These are phyloP conservation scores for Dromiciops gliroides DNA, from an alignment of 2,113 vertebrate genomes.

Conservation along the genomic window DNA sequence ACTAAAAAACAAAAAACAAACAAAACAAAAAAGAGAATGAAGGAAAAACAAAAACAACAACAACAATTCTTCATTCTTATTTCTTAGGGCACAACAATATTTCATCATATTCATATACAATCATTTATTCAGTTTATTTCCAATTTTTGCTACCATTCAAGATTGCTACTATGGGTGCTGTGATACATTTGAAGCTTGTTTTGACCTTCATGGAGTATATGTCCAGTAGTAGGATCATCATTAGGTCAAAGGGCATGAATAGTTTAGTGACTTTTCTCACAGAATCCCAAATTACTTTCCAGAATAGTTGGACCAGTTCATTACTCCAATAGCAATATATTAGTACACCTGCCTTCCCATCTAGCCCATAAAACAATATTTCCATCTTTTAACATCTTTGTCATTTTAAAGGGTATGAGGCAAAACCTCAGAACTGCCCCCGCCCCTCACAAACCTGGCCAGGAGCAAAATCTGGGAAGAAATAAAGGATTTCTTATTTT, in stretches of 20 bases:
- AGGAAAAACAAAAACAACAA: no score
- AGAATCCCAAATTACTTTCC: neutral
- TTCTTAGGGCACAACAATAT: neutral
- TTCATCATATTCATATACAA: neutral
- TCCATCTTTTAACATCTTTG: neutral
- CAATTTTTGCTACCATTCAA: neutral
- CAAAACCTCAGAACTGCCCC: neutral
- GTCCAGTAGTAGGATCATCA: neutral
- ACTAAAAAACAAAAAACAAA: no score
- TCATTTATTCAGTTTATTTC: neutral
- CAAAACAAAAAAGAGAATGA: no score
- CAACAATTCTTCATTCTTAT: no score
- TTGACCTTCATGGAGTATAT: neutral
- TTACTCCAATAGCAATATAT: neutral
- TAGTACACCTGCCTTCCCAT: neutral
- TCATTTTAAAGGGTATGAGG: neutral
- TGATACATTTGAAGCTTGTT: neutral
- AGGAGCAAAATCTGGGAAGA: neutral
- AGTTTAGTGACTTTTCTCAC: neutral
- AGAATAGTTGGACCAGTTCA: neutral
- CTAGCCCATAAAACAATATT: neutral
- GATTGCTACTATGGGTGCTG: neutral
- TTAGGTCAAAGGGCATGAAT: neutral
- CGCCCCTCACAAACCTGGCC: neutral
- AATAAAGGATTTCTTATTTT: slow-evolving; percentile 2